A percentile compares a stretch with the other conserved stretches of the same genome.
phyloP scores from a whole-genome alignment of 2,888 invertebrate species.

The Epirrhoe alternata region DNA sequence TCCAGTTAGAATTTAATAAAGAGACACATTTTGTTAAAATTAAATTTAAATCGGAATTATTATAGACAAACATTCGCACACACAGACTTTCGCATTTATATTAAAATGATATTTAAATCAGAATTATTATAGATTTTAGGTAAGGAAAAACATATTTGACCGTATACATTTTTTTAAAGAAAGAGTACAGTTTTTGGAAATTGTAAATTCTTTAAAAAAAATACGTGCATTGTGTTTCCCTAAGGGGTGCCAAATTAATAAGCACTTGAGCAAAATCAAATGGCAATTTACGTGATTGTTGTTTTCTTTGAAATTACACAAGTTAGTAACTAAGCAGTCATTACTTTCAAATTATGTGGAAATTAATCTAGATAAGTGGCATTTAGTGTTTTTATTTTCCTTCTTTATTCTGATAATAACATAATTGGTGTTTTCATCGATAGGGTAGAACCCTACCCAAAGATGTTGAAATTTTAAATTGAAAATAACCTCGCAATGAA shows the following conservation, averaged over 20 bases:
- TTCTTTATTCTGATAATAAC: constrained; percentile 21
- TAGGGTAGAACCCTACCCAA: constrained; percentile 4
- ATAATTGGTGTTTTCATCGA: constrained; percentile 33
- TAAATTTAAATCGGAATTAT: too few relatives aligned
- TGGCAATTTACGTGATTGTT: constrained; percentile 29
- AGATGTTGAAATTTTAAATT: not conserved
- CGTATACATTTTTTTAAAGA: too few relatives aligned
- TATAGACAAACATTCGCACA: too few relatives aligned
- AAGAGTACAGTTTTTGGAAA: too few relatives aligned
- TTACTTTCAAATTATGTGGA: constrained; percentile 24
- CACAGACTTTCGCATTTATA: too few relatives aligned
- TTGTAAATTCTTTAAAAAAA: not conserved
- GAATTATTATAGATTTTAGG: too few relatives aligned
- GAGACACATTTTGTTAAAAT: too few relatives aligned
- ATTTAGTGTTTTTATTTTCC: constrained; percentile 8
- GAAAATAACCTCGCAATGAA: not conserved
- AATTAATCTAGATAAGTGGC: constrained; percentile 18
- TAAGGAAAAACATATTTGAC: too few relatives aligned
- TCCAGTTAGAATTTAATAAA: too few relatives aligned
- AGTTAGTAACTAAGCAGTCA: constrained; percentile 29
- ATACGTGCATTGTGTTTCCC: not conserved
- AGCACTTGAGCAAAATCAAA: constrained; percentile 26
- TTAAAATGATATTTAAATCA: too few relatives aligned
- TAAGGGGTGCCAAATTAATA: constrained; percentile 34
- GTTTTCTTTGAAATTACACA: constrained; percentile 33